phyloP scores from a whole-genome alignment of 64 coral and sea anemone genomes.

The Astreopora myriophthalma region DNA sequence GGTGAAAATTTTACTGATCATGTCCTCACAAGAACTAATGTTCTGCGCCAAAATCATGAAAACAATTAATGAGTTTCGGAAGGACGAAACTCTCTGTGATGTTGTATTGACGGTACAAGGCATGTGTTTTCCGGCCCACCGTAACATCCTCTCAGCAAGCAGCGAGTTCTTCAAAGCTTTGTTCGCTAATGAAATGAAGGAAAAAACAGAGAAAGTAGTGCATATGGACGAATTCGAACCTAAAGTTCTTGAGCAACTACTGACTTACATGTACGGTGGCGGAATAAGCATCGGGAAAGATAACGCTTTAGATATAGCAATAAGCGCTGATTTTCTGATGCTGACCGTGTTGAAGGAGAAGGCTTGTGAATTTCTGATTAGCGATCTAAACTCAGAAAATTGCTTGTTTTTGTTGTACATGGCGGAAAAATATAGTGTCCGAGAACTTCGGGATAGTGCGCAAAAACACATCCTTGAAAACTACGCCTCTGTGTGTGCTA shows the following conservation, averaged over 20 bases:
- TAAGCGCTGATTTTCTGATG: conserved; percentile 82
- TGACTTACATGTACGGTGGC: conserved; percentile 84
- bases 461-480: conserved; percentile 86
- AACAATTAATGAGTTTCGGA: conserved; percentile 79
- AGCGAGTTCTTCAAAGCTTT: conserved; percentile 83
- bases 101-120: conserved; percentile 68
- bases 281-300: conserved; percentile 40
- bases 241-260: conserved; percentile 67
- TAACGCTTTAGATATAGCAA: conserved; percentile 67
- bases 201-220: conserved; percentile 72
- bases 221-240: conserved; percentile 73
- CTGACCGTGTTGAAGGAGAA: conserved; percentile 75
- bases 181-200: conserved; percentile 89
- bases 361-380: conserved; percentile 69
- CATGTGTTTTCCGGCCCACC: conserved; percentile 62
- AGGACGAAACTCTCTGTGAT: conserved; percentile 85
- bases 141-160: conserved; percentile 80
- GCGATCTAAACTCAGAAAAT: conserved; percentile 75
- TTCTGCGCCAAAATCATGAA: conserved; percentile 66
- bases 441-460: conserved; percentile 58
- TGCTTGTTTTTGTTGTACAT: conserved; percentile 79
- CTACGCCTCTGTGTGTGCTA: conserved; percentile 42
- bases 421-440: conserved; percentile 80
- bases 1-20: not conserved
- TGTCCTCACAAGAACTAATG: conserved; percentile 31